Base-by-base conservation (phyloP, 2,888 invertebrate species). In the Drosophila barbarae region DNA sequence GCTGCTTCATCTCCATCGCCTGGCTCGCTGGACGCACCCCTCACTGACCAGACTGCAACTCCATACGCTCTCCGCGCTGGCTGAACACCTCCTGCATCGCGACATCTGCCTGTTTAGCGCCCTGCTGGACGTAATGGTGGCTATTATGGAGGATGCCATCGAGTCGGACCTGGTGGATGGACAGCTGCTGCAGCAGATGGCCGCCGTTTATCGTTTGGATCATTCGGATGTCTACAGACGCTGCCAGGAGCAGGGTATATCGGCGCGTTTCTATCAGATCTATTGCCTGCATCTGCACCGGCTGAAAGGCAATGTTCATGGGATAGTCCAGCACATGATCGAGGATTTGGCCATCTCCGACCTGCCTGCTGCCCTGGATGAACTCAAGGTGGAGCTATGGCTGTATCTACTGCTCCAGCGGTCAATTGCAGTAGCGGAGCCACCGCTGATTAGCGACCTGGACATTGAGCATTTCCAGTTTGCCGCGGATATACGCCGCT, bases 261-360 rank as follows among this genome's bases (percentile, higher is more conserved):
- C 87, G 15, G 74, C 78, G 3, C 85, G 84, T 55, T 83, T 80
- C 56, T 75, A 76, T 47, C 80, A 76, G 28, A 32, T 88, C 0
- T 88, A 79, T 52, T 77, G 76, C 42, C 57, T 88, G 38, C 87
- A 88, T 35, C 60, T 84, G 46, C 72, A 81, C 26, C 87, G 87
- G 3, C 59, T 89, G 28, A 23, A 18, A 3, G 34, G 18, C 0
- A 34, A 15, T 18, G 2, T 12, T 4, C 32, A n/a, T 6, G 57
- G 12, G 0, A 41, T 54, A 1, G 67, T 83, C 26, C 72, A 74
- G 44, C 81, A 77, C 39, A 72, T 85, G 53, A 32, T 81, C 23
- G 58, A 60, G 8, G 64, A 75, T 23, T 63, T 84, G 23, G 54
- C 77, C 1, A 67, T 69, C 6, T 4, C 13, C 8, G 4, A 6